These are phyloP conservation scores for Empidonax alnorum DNA, from an alignment of 2,113 vertebrate genomes.

Conservation along the genomic window DNA sequence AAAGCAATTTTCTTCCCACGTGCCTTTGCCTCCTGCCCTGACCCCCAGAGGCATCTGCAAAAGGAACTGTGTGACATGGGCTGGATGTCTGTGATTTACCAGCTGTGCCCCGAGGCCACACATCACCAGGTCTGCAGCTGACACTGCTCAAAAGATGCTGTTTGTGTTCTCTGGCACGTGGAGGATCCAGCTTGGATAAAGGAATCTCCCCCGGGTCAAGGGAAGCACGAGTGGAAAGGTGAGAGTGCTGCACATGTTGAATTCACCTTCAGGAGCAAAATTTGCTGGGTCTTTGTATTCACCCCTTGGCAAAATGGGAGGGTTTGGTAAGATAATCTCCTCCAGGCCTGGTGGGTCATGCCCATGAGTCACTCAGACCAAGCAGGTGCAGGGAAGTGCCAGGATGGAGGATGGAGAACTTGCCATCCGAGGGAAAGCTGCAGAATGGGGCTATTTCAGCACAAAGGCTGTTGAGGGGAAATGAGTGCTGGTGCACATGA, in stretches of 20 bases:
- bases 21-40: not conserved
- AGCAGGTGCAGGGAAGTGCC: not conserved
- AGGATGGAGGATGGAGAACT: not conserved
- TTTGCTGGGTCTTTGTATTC: not conserved
- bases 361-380: not conserved
- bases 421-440: not conserved
- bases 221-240: not conserved
- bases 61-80: not conserved
- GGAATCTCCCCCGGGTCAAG: not conserved
- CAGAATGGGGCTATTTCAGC: not conserved
- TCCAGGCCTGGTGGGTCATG: not conserved
- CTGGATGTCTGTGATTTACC: not conserved
- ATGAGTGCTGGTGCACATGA: not conserved
- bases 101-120: not conserved
- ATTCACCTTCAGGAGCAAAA: not conserved
- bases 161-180: not conserved
- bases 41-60: not conserved
- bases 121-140: not conserved
- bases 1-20: not conserved
- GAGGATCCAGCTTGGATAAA: not conserved
- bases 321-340: not conserved
- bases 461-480: not conserved
- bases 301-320: not conserved
- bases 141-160: not conserved
- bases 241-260: not conserved